phyloP scores from a whole-genome alignment of 1,140 invertebrate species.

The Drosophila nigrodunni region DNA sequence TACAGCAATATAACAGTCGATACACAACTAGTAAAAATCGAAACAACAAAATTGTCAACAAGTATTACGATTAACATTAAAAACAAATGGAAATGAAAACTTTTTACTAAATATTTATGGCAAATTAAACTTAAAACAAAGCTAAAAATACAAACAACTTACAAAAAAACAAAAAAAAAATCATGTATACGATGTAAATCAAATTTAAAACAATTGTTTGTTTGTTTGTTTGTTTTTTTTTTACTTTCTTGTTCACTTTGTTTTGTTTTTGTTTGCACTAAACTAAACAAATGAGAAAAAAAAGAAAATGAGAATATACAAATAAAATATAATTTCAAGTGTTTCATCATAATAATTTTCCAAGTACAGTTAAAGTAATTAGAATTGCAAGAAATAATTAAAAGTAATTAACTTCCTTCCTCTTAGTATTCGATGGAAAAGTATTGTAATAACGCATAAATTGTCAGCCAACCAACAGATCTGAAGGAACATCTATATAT shows the following conservation, averaged over 20 bases:
- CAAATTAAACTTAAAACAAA: conserved; percentile 38
- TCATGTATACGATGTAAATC: conserved; percentile 69
- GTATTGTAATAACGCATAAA: conserved; percentile 52
- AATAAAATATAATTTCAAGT: conserved; percentile 3
- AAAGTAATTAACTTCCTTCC: conserved; percentile 53
- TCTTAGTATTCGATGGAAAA: conserved; percentile 61
- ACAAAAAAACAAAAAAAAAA: conserved; percentile 27
- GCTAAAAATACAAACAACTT: conserved; percentile 17
- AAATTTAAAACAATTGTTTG: conserved; percentile 53
- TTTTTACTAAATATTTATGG: conserved; percentile 52
- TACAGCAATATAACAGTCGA: conserved; percentile 28
- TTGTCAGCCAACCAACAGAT: conserved; percentile 19
- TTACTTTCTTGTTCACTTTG: conserved; percentile 4
- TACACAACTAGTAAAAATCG: not conserved
- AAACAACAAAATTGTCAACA: conserved; percentile 32
- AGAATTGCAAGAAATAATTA: conserved; percentile 33
- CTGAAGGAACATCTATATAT: conserved; percentile 36
- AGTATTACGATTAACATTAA: conserved; percentile 41
- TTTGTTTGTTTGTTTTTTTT: conserved; percentile 5
- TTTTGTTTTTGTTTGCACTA: conserved; percentile 24
- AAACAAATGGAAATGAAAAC: conserved; percentile 18
- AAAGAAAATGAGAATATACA: conserved; percentile 1
- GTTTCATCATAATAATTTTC: conserved; percentile 8
- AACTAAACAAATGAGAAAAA: not conserved
- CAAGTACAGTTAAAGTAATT: conserved; percentile 15